A percentile compares a stretch with the other conserved stretches of the same genome.
Conservation (phyloP, 1,140 invertebrate species). For the Bombus turneri region DNA sequence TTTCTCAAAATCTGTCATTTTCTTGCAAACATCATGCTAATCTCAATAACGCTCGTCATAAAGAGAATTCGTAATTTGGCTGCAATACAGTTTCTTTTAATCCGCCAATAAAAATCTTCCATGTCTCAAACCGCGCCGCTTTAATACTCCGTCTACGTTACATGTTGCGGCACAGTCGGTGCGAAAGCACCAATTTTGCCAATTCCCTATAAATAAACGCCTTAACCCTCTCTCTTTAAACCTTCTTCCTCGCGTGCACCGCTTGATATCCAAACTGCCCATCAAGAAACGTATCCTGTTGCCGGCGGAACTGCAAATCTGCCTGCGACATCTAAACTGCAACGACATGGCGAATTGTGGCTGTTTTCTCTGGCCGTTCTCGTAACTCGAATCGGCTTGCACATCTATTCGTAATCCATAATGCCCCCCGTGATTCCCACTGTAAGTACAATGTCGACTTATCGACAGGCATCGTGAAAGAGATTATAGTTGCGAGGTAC, state of each 20-base stretch:
- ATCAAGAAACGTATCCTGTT: background rate
- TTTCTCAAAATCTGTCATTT: too few species aligned
- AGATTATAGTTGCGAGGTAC: slow-evolving; percentile 29
- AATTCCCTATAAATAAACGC: background rate
- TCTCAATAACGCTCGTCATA: background rate
- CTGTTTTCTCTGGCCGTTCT: background rate
- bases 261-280: too few species aligned
- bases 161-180: background rate
- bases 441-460: background rate
- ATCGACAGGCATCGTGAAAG: slow-evolving; percentile 31
- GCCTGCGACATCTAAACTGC: slow-evolving; percentile 11
- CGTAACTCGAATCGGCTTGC: slow-evolving; percentile 25
- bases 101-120: background rate
- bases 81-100: background rate
- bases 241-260: too few species aligned
- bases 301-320: background rate
- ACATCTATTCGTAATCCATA: slow-evolving; percentile 34
- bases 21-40: too few species aligned
- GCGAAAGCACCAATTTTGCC: background rate
- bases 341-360: background rate
- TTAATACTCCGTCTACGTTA: background rate
- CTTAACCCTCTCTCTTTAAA: too few species aligned
- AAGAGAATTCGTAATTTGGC: too few species aligned
- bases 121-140: background rate
- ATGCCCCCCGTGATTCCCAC: background rate